A percentile compares a stretch with the other conserved stretches of the same genome.
These are phyloP conservation scores for Osmerus mordax DNA, from an alignment of 2,113 vertebrate genomes.

Conservation along the genomic window DNA sequence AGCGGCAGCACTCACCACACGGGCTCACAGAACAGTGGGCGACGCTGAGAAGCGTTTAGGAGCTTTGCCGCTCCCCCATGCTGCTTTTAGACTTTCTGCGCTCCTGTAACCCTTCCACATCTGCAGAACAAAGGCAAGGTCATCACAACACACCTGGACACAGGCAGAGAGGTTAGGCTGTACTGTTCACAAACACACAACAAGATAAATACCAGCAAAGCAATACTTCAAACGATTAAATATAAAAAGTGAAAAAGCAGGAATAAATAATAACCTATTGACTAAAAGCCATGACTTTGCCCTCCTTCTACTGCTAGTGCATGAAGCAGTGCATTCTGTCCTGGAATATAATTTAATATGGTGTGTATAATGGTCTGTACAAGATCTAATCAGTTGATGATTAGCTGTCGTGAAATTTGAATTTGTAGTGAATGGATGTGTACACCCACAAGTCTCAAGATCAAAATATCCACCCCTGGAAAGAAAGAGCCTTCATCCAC, in stretches of 20 bases:
- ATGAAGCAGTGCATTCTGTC: constrained; percentile 43
- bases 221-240: constrained; percentile 21
- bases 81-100: constrained; percentile 97
- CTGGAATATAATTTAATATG: constrained; percentile 57
- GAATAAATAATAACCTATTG: constrained; percentile 57
- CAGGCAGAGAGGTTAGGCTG: constrained; percentile 1
- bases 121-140: constrained; percentile 96
- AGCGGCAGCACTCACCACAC: constrained; percentile 78
- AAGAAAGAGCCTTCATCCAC: constrained; percentile 34
- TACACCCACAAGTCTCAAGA: background rate
- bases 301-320: constrained; percentile 31
- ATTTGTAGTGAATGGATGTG: background rate
- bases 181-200: constrained; percentile 6
- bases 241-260: constrained; percentile 30
- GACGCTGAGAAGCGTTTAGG: constrained; percentile 79
- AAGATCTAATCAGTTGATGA: constrained; percentile 8
- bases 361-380: constrained; percentile 42
- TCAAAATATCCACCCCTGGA: background rate
- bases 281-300: background rate
- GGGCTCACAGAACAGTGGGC: constrained; percentile 80
- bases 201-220: constrained; percentile 41
- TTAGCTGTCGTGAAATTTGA: background rate
- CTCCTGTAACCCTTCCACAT: constrained; percentile 92
- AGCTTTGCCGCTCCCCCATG: constrained; percentile 93
- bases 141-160: constrained; percentile 70